Conservation (phyloP, 2,113 vertebrate species). For the Micromys minutus region DNA sequence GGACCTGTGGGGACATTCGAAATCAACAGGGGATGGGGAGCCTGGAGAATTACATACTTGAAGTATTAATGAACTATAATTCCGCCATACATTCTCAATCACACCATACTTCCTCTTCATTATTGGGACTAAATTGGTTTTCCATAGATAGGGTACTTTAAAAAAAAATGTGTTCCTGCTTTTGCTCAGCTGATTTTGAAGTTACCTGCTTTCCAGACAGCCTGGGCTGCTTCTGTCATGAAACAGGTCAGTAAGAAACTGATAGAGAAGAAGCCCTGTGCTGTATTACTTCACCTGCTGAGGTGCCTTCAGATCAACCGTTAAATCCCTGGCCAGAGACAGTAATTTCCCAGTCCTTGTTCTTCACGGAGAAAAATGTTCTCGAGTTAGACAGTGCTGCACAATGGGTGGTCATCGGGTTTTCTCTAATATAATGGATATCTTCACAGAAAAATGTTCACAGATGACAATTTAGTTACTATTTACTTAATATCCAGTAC, state of each 20-base stretch:
- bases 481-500: constrained; percentile 16
- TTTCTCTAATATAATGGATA: neutral
- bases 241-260: constrained; percentile 70
- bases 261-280: constrained; percentile 62
- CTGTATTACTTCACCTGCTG: constrained; percentile 69
- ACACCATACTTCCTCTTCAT: constrained; percentile 85
- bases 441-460: constrained; percentile 12
- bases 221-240: constrained; percentile 68
- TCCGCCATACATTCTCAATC: constrained; percentile 84
- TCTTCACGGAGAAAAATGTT: constrained; percentile 53
- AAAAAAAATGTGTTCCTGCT: constrained; percentile 74
- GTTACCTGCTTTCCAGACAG: constrained; percentile 58
- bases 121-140: constrained; percentile 87
- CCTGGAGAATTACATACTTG: constrained; percentile 87
- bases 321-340: constrained; percentile 50
- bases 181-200: constrained; percentile 62
- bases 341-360: constrained; percentile 51
- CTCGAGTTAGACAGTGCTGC: constrained; percentile 45
- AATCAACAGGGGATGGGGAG: constrained; percentile 84
- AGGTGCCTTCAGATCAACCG: constrained; percentile 61
- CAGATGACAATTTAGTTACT: constrained; percentile 40
- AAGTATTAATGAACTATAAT: constrained; percentile 88
- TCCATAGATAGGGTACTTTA: constrained; percentile 78
- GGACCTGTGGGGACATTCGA: constrained; percentile 78
- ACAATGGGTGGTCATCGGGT: neutral